phyloP scores from a whole-genome alignment of 2,888 invertebrate genomes.

The Nematopogon swammerdamellus region DNA sequence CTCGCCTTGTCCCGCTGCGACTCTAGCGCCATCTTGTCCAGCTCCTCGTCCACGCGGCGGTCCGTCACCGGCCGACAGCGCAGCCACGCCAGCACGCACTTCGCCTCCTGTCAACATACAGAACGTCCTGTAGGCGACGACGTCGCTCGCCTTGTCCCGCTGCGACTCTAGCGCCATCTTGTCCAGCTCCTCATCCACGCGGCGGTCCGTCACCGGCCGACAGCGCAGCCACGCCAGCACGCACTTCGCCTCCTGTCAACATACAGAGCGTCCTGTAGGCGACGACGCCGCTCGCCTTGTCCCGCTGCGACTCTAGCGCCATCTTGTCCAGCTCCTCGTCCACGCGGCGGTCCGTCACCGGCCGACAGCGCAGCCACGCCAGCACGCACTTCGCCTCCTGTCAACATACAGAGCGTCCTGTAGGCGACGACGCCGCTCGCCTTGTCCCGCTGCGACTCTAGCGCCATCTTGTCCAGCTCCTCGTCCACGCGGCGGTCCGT shows the following conservation, averaged over 20 bases:
- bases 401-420: background rate
- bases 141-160: conserved; percentile 20
- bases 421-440: conserved; percentile 4
- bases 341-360: conserved; percentile 28
- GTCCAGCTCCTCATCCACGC: conserved; percentile 38
- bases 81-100: conserved; percentile 39
- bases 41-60: conserved; percentile 31
- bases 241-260: conserved; percentile 33
- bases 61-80: conserved; percentile 29
- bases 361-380: conserved; percentile 42
- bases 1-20: conserved; percentile 27
- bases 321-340: conserved; percentile 34
- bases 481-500: conserved; percentile 31
- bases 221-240: conserved; percentile 43
- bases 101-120: conserved; percentile 29
- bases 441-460: conserved; percentile 34
- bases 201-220: conserved; percentile 26
- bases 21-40: conserved; percentile 32
- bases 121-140: background rate
- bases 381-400: conserved; percentile 40
- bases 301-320: conserved; percentile 11
- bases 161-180: conserved; percentile 32
- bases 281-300: no score
- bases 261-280: background rate
- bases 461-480: conserved; percentile 30